Evolutionary conservation across 2,888 invertebrate species (phyloP), one percentile per base, ranked within the genome.

Genomic region (Sceliomorpha sp.): DNA sequence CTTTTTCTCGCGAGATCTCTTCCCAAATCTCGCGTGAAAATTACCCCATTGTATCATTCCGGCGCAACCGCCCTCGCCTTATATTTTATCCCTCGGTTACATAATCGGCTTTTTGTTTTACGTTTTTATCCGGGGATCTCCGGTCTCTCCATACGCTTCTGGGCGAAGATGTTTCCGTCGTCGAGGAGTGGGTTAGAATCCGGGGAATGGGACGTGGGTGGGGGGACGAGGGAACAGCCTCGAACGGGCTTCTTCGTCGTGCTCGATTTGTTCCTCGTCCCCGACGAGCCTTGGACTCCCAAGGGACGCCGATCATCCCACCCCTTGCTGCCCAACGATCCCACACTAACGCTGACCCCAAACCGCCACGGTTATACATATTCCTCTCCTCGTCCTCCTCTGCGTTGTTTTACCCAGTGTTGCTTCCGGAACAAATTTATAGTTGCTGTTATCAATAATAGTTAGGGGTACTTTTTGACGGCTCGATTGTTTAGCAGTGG

Each of bases 21-120:
- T 85, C 82, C 83, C 86, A 88, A 88, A 88, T 87, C 87, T 87
- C 87, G 87, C 88, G 88, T 87, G 88, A 88, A 87, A 87, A 88
- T 88, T 88, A 87, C 87, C 87, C 88, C 82, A 88, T 88, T 88
- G 87, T 86, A 73, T 75, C 76, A 73, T 66, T 71, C 80, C 69
- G 72, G 47, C 69, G 73, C 32, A 47, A 32, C 48, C 29, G 53
- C 63, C 31, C 58, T 20, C 51, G 39, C 72, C 79, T 78, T 82
- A 81, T 86, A 85, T 85, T 84, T 85, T 79, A 84, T 82, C 86
- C 83, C 80, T 77, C 79, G 81, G 84, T 85, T 85, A 80, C 84
- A 83, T 87, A 87, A 87, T 86, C 86, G 87, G 85, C 86, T 87
- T 86, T 87, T 88, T 87, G 86, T 87, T 86, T 88, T 82, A 82